Conservation (phyloP, 2,797 vertebrate genomes). For the Chloroceryle inda region DNA sequence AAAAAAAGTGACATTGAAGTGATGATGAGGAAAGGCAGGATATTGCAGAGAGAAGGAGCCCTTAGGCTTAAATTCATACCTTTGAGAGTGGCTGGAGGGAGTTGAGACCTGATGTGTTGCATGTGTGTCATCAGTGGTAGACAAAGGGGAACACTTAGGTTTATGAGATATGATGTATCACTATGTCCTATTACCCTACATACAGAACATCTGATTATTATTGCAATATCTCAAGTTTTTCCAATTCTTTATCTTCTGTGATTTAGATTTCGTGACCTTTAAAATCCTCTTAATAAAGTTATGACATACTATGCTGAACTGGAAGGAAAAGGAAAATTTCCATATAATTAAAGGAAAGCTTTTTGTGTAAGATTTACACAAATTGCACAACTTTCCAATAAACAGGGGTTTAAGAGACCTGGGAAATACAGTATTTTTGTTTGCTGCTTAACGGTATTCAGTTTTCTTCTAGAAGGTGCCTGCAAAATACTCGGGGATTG, state of each 20-base stretch:
- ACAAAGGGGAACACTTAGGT: not conserved
- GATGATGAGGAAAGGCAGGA: not conserved
- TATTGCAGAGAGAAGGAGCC: not conserved
- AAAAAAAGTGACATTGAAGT: not conserved
- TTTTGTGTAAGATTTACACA: not conserved
- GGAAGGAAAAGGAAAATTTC: not conserved
- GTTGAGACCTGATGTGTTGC: not conserved
- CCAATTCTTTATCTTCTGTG: not conserved
- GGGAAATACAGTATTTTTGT: not conserved
- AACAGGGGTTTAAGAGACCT: not conserved
- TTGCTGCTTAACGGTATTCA: not conserved
- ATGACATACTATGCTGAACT: not conserved
- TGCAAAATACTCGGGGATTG: constrained; percentile 23
- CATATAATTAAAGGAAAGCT: not conserved
- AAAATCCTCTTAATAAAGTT: not conserved
- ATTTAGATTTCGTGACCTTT: constrained; percentile 15
- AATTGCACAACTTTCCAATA: not conserved
- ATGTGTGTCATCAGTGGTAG: not conserved
- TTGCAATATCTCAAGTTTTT: constrained; percentile 10
- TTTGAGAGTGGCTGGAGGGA: not conserved
- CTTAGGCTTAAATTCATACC: not conserved
- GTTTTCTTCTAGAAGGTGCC: not conserved
- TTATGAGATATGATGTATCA: constrained; percentile 12
- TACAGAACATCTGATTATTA: not conserved
- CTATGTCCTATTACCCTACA: not conserved